These are phyloP conservation scores for Yasuhikotakia modesta DNA, from an alignment of 2,797 vertebrate genomes.

Conservation along the genomic window DNA sequence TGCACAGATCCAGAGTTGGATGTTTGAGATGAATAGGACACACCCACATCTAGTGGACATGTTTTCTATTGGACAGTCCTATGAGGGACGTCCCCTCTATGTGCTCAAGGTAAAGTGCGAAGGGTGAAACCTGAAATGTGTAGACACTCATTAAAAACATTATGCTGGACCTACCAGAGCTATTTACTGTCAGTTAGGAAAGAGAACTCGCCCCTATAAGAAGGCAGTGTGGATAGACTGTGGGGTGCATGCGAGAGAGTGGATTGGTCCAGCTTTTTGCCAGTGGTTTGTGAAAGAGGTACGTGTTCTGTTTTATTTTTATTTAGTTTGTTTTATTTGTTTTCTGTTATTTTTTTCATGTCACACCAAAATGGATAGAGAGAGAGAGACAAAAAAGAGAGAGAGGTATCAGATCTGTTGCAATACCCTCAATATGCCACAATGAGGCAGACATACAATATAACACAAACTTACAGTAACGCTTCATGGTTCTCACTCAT, in stretches of 20 bases:
- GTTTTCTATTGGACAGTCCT: constrained; percentile 93
- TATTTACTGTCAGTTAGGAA: constrained; percentile 87
- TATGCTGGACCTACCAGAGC: not conserved
- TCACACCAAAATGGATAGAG: not conserved
- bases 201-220: constrained; percentile 83
- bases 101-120: constrained; percentile 86
- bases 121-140: constrained; percentile 34
- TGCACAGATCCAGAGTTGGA: constrained; percentile 92
- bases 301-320: constrained; percentile 47
- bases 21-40: constrained; percentile 92
- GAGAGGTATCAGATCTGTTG: constrained; percentile 34
- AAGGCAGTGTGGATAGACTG: constrained; percentile 97
- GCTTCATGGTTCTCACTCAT: too few relatives aligned
- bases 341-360: not conserved
- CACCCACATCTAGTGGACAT: constrained; percentile 83
- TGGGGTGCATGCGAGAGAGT: constrained; percentile 95
- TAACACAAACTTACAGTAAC: constrained; percentile 55
- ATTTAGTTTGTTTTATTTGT: not conserved
- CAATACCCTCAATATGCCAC: constrained; percentile 67
- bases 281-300: constrained; percentile 99
- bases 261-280: constrained; percentile 97
- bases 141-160: not conserved
- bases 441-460: constrained; percentile 69
- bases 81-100: constrained; percentile 89
- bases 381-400: not conserved